Conservation (phyloP, 2,888 invertebrate species). For the Erebia ligea region DNA sequence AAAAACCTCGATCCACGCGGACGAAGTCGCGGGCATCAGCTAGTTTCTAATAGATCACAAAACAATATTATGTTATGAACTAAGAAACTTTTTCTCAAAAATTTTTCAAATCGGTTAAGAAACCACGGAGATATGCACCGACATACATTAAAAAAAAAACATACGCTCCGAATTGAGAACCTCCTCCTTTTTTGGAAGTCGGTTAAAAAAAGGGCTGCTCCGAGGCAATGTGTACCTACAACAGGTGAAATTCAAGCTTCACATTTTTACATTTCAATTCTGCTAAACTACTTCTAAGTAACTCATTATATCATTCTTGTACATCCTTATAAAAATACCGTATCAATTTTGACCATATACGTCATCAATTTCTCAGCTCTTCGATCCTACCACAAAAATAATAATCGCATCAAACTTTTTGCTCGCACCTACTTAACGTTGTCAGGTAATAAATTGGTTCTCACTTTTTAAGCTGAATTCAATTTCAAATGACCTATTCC, state of each 20-base stretch:
- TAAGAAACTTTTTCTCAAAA: too few species aligned
- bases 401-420: conserved; percentile 17
- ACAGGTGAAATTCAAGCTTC: too few species aligned
- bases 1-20: too few species aligned
- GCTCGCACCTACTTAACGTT: conserved; percentile 6
- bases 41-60: too few species aligned
- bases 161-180: too few species aligned
- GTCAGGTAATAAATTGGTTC: conserved; percentile 16
- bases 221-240: neutral
- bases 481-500: conserved; percentile 27
- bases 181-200: too few species aligned
- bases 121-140: too few species aligned
- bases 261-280: neutral
- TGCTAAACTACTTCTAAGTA: neutral
- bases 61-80: too few species aligned
- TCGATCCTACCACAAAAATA: conserved; percentile 5
- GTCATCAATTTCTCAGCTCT: conserved; percentile 3
- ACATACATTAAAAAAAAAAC: too few species aligned
- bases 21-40: too few species aligned
- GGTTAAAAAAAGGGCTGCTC: too few species aligned
- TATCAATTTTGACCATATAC: conserved; percentile 18
- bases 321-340: conserved; percentile 1
- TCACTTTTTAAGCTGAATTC: conserved; percentile 19
- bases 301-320: neutral
- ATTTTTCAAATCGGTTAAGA: too few species aligned